Conservation (phyloP, 2,113 vertebrate species). For the Sebastes fasciatus region DNA sequence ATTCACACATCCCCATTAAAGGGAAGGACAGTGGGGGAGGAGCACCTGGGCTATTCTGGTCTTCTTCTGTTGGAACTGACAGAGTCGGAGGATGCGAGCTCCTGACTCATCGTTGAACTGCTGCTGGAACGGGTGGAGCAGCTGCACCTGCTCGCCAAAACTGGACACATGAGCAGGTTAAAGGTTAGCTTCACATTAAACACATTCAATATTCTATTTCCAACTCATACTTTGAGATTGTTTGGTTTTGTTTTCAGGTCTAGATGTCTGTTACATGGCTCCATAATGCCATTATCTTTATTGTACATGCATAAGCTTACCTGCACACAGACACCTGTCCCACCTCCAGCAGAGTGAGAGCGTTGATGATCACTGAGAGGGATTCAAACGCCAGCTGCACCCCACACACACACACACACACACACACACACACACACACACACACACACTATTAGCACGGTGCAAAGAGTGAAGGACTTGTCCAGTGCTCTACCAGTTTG, state of each 20-base stretch:
- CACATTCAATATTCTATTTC: not conserved
- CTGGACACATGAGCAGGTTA: conserved; percentile 73
- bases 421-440: conserved; percentile 9
- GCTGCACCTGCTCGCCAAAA: conserved; percentile 94
- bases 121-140: conserved; percentile 96
- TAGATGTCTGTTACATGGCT: not conserved
- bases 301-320: conserved; percentile 75
- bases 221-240: not conserved
- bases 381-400: conserved; percentile 95
- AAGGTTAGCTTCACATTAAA: not conserved
- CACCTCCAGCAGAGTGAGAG: conserved; percentile 94
- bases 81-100: conserved; percentile 90
- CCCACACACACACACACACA: conserved; percentile 13
- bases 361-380: conserved; percentile 94
- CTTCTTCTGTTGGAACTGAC: conserved; percentile 98
- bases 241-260: not conserved
- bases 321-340: conserved; percentile 98
- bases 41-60: conserved; percentile 95
- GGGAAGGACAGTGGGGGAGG: no score
- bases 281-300: not conserved
- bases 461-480: not conserved
- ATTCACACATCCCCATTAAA: no score
- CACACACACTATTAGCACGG: not conserved
- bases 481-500: no score
- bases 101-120: conserved; percentile 94